These are phyloP conservation scores for Falco naumanni DNA, from an alignment of 2,797 vertebrate species.

Conservation along the genomic window DNA sequence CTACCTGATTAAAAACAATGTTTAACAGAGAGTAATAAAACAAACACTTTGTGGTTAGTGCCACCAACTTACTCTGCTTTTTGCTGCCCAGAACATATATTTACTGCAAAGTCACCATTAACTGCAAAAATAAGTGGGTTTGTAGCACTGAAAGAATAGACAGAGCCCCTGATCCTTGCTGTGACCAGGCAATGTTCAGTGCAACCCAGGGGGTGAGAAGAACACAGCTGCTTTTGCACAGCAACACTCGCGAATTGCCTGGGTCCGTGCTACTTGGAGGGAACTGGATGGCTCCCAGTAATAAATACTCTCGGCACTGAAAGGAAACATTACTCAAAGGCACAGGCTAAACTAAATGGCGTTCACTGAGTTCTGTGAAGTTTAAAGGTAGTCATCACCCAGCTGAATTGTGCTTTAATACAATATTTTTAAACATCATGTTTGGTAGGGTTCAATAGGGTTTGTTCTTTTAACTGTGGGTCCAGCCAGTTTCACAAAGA, in stretches of 20 bases:
- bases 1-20: slow-evolving; percentile 56
- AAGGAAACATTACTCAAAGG: slow-evolving; percentile 1
- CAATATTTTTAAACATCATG: neutral
- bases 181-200: slow-evolving; percentile 19
- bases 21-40: slow-evolving; percentile 52
- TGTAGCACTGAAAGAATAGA: slow-evolving; percentile 23
- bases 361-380: neutral
- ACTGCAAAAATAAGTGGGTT: slow-evolving; percentile 61
- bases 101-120: slow-evolving; percentile 39
- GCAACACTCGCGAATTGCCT: neutral
- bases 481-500: neutral
- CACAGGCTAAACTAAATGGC: neutral
- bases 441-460: neutral
- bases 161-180: slow-evolving; percentile 21
- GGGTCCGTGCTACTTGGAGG: neutral
- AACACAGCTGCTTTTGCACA: slow-evolving; percentile 22
- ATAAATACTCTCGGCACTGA: neutral
- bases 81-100: slow-evolving; percentile 48
- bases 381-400: neutral
- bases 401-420: neutral
- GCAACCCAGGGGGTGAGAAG: slow-evolving; percentile 14
- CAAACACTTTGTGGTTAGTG: slow-evolving; percentile 53
- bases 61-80: slow-evolving; percentile 44
- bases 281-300: neutral
- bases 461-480: neutral